A percentile compares a stretch with the other conserved stretches of the same genome.
These are phyloP conservation scores for Forbesichthys agassizii DNA, from an alignment of 2,113 vertebrate species.

Conservation along the genomic window DNA sequence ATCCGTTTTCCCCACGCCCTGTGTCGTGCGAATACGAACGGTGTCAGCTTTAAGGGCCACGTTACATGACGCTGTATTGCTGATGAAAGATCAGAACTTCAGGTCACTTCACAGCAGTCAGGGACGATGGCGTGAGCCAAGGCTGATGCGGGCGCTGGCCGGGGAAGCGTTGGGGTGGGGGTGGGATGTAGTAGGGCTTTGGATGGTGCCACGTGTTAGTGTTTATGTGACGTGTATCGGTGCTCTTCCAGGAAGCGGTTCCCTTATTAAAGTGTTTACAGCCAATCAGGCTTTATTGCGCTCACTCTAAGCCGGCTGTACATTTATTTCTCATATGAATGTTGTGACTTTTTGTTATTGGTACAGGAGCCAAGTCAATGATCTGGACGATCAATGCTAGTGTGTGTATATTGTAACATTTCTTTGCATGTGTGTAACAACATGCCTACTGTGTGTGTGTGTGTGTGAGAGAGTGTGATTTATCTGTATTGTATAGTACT, in stretches of 20 bases:
- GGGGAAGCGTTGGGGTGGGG: background rate
- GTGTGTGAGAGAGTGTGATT: slow-evolving; percentile 5
- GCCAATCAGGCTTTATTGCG: background rate
- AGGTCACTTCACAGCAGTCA: slow-evolving; percentile 43
- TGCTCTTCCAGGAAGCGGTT: slow-evolving; percentile 13
- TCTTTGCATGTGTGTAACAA: background rate
- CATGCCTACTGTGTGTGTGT: slow-evolving; percentile 6
- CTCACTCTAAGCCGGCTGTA: slow-evolving; percentile 2
- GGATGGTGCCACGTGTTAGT: background rate
- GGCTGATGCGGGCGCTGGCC: slow-evolving; percentile 31
- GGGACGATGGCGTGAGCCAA: slow-evolving; percentile 30
- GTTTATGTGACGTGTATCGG: background rate
- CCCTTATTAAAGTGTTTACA: background rate
- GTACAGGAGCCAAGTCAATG: slow-evolving; percentile 8
- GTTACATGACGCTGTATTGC: too few relatives aligned
- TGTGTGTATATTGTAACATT: background rate
- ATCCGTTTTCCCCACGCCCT: slow-evolving; percentile 22
- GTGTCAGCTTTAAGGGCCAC: too few relatives aligned
- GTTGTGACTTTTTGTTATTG: background rate
- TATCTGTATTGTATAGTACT: background rate
- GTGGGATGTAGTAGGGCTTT: background rate
- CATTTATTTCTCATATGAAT: background rate
- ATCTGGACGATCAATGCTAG: slow-evolving; percentile 12
- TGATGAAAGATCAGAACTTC: background rate
- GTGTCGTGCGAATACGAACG: slow-evolving; percentile 23